Evolutionary conservation across 2,888 invertebrate species (phyloP).

Genomic region (Eupeodes luniger): DNA sequence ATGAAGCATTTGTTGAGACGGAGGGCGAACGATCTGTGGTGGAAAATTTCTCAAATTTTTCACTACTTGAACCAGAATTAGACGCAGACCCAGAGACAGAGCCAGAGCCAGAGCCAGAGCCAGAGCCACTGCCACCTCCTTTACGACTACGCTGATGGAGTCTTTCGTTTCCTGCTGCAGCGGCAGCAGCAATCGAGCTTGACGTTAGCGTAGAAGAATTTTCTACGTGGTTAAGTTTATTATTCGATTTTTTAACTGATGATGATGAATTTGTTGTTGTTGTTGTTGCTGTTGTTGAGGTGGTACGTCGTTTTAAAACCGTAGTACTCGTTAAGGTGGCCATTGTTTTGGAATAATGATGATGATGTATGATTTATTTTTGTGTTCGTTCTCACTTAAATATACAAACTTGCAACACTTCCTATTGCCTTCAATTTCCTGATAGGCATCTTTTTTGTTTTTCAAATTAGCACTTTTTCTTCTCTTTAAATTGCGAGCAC

Average conservation of each 20-base stretch:
- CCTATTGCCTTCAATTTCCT: not conserved
- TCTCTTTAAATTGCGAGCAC: slow-evolving; percentile 3
- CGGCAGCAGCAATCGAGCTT: slow-evolving; percentile 38
- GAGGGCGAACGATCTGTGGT: slow-evolving; percentile 62
- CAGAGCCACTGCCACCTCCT: slow-evolving; percentile 48
- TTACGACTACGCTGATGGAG: slow-evolving; percentile 67
- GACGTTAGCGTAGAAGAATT: slow-evolving; percentile 50
- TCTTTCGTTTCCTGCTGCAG: slow-evolving; percentile 46
- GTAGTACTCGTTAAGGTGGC: slow-evolving; percentile 64
- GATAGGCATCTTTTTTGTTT: slow-evolving; percentile 33
- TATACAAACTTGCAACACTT: slow-evolving; percentile 13
- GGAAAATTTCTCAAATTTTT: slow-evolving; percentile 77
- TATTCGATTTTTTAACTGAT: slow-evolving; percentile 47
- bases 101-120: slow-evolving; percentile 47
- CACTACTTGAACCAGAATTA: slow-evolving; percentile 67
- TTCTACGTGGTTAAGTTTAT: slow-evolving; percentile 52
- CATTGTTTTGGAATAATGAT: slow-evolving; percentile 46
- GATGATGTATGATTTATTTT: not conserved
- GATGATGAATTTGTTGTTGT: slow-evolving; percentile 23
- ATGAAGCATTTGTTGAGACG: slow-evolving; percentile 63
- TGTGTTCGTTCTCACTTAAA: slow-evolving; percentile 38
- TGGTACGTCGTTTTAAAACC: slow-evolving; percentile 52
- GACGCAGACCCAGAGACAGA: not conserved
- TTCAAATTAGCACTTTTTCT: slow-evolving; percentile 29
- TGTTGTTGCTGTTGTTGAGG: slow-evolving; percentile 41